A percentile compares a stretch with the other conserved stretches of the same genome.
phyloP scores from a whole-genome alignment of 2,888 invertebrate species.

The Melikaiella ostensackeni region DNA sequence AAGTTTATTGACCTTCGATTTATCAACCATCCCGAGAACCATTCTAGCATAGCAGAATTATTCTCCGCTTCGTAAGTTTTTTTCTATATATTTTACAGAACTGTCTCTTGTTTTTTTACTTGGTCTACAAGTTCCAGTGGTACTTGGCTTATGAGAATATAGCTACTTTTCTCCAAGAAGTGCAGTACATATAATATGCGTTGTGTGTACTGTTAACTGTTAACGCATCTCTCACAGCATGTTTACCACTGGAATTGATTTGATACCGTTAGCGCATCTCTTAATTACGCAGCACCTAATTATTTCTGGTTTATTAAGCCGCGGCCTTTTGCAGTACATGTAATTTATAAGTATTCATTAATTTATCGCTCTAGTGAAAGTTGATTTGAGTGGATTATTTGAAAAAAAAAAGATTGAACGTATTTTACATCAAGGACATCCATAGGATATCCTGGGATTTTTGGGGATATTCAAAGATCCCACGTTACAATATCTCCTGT shows the following conservation, averaged over 20 bases:
- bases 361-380: neutral
- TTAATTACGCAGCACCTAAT: slow-evolving; percentile 6
- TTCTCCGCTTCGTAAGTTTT: neutral
- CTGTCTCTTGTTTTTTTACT: neutral
- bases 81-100: neutral
- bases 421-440: too few species aligned
- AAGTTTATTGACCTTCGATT: neutral
- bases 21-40: neutral
- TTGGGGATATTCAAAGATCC: too few species aligned
- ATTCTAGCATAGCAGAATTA: neutral
- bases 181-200: neutral
- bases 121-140: slow-evolving; percentile 7
- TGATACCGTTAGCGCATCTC: slow-evolving; percentile 26
- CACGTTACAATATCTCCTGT: too few species aligned
- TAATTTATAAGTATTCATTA: slow-evolving; percentile 1
- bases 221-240: slow-evolving; percentile 32
- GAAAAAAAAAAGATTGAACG: neutral
- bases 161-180: slow-evolving; percentile 13
- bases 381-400: neutral
- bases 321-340: neutral
- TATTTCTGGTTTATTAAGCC: slow-evolving; percentile 8
- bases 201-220: slow-evolving; percentile 27
- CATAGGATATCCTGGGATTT: too few species aligned
- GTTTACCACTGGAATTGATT: slow-evolving; percentile 30
- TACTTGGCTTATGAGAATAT: slow-evolving; percentile 4